Evolutionary conservation across 2,888 invertebrate genomes (phyloP).

Genomic region (Scaptodrosophila latifasciaeformis): DNA sequence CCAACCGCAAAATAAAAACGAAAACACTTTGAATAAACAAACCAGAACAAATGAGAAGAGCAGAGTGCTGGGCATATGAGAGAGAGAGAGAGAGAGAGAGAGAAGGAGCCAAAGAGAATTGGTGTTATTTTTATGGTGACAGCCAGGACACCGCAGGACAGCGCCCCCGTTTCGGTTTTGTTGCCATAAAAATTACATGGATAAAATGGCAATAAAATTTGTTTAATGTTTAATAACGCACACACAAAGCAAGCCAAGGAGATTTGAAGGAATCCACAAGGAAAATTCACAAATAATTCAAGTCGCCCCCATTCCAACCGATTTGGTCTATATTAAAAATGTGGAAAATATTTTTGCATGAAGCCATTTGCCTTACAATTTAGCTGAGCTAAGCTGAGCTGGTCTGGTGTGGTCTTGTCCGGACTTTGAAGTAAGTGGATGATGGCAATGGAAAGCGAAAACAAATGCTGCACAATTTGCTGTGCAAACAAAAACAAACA

Average conservation of each 20-base stretch:
- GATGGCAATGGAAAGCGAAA: constrained; percentile 40
- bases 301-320: no score
- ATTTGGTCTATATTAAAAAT: no score
- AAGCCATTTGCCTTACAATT: background rate
- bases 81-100: background rate
- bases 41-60: background rate
- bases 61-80: background rate
- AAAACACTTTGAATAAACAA: background rate
- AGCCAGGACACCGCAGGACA: background rate
- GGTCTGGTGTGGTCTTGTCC: no score
- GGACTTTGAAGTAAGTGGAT: background rate
- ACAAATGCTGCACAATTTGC: constrained; percentile 64
- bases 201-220: constrained; percentile 26
- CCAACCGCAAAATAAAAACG: background rate
- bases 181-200: constrained; percentile 24
- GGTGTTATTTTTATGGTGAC: background rate
- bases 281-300: constrained; percentile 7
- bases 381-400: background rate
- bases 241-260: constrained; percentile 1
- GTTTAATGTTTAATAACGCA: constrained; percentile 17
- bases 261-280: no score
- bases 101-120: background rate
- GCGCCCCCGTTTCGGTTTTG: no score
- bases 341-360: constrained; percentile 2
- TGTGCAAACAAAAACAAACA: constrained; percentile 53